Conservation (phyloP, 2,888 invertebrate genomes). For the Omphaloscelis lunosa region DNA sequence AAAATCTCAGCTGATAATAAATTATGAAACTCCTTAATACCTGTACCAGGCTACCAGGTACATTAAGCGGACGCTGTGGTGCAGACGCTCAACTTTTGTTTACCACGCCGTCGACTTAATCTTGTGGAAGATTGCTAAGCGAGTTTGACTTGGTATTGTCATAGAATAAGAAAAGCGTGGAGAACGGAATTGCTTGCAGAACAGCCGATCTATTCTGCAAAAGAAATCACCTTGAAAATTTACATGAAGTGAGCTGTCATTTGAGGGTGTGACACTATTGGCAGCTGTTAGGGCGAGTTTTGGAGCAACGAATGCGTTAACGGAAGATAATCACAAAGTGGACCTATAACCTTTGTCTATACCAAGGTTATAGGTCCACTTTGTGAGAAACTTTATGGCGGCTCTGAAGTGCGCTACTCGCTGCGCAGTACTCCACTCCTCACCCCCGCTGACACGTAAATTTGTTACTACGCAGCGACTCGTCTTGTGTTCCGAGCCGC, state of each 20-base stretch:
- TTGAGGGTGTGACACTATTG: not conserved
- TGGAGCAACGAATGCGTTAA: not conserved
- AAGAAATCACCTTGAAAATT: not conserved
- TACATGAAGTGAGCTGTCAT: not conserved
- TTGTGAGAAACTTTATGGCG: no score
- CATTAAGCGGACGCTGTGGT: conserved; percentile 50
- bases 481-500: no score
- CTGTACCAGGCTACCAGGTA: conserved; percentile 38
- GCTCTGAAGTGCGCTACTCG: no score
- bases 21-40: conserved; percentile 59
- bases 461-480: no score
- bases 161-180: conserved; percentile 25
- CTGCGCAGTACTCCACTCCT: no score
- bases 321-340: no score
- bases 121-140: conserved; percentile 72
- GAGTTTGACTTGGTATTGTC: conserved; percentile 50
- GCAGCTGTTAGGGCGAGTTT: not conserved
- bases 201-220: not conserved
- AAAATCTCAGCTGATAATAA: conserved; percentile 48
- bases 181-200: conserved; percentile 6
- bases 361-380: no score
- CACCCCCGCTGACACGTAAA: no score
- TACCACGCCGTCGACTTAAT: conserved; percentile 70
- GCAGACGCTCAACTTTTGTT: conserved; percentile 70
- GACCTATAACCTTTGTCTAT: no score